phyloP scores from a whole-genome alignment of 1,140 invertebrate species.

The Contarinia nasturtii region DNA sequence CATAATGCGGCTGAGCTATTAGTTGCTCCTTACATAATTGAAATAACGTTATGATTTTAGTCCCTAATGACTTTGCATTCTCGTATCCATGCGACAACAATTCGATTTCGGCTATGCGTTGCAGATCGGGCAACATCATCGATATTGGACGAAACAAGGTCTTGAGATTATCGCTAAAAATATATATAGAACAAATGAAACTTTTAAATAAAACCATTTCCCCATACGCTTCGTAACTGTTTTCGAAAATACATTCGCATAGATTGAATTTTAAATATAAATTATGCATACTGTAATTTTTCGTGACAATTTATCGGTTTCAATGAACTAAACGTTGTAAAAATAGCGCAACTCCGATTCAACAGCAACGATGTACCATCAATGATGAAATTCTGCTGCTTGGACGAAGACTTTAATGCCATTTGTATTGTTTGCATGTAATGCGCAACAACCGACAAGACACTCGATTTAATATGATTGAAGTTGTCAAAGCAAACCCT shows the following conservation, averaged over 20 bases:
- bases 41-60: constrained; percentile 91
- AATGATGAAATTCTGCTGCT: constrained; percentile 57
- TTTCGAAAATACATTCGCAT: too few species aligned
- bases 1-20: constrained; percentile 88
- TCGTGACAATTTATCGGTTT: constrained; percentile 36
- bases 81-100: constrained; percentile 88
- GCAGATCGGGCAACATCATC: constrained; percentile 97
- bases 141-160: constrained; percentile 87
- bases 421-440: constrained; percentile 61
- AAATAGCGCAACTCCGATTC: constrained; percentile 65
- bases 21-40: constrained; percentile 85
- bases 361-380: constrained; percentile 75
- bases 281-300: too few species aligned
- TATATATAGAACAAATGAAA: too few species aligned
- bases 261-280: too few species aligned
- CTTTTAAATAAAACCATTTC: too few species aligned
- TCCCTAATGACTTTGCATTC: constrained; percentile 65
- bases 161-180: constrained; percentile 20
- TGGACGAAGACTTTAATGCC: constrained; percentile 57
- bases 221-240: too few species aligned
- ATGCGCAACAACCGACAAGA: constrained; percentile 81
- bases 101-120: constrained; percentile 84
- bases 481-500: constrained; percentile 87
- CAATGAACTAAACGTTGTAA: constrained; percentile 81
- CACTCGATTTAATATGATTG: constrained; percentile 66